A percentile compares a stretch with the other conserved stretches of the same genome.
Conservation (phyloP, 2,888 invertebrate species). For the Notocelia uddmanniana region DNA sequence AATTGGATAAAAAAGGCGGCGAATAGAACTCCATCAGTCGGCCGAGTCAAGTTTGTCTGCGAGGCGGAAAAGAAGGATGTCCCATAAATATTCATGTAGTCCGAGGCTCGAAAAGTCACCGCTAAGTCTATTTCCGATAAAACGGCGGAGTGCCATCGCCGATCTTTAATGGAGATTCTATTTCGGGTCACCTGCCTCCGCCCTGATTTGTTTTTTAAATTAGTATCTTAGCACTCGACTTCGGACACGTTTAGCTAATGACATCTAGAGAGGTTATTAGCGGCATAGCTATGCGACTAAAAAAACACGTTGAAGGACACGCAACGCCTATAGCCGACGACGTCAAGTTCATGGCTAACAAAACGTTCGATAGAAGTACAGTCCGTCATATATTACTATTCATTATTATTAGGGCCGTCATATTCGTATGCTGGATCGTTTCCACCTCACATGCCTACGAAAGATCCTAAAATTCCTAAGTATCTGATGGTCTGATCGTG, state of each 20-base stretch:
- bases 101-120: slow-evolving; percentile 77
- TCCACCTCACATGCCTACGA: too few relatives aligned
- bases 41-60: slow-evolving; percentile 61
- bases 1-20: slow-evolving; percentile 49
- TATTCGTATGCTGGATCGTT: too few relatives aligned
- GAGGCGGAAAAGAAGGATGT: slow-evolving; percentile 66
- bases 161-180: slow-evolving; percentile 71
- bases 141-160: slow-evolving; percentile 63
- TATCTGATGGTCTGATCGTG: too few relatives aligned
- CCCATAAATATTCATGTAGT: slow-evolving; percentile 84
- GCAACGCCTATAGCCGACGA: too few relatives aligned
- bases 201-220: slow-evolving; percentile 54
- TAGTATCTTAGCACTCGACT: slow-evolving; percentile 46
- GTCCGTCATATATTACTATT: too few relatives aligned
- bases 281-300: too few relatives aligned
- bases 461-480: too few relatives aligned
- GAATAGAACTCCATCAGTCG: slow-evolving; percentile 47
- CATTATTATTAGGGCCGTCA: too few relatives aligned
- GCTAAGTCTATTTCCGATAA: slow-evolving; percentile 82
- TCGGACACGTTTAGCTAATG: slow-evolving; percentile 21
- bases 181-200: slow-evolving; percentile 61
- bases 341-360: too few relatives aligned
- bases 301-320: too few relatives aligned
- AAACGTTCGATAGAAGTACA: too few relatives aligned
- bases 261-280: background rate